Conservation (phyloP, 2,797 vertebrate species). For the Periparus ater region DNA sequence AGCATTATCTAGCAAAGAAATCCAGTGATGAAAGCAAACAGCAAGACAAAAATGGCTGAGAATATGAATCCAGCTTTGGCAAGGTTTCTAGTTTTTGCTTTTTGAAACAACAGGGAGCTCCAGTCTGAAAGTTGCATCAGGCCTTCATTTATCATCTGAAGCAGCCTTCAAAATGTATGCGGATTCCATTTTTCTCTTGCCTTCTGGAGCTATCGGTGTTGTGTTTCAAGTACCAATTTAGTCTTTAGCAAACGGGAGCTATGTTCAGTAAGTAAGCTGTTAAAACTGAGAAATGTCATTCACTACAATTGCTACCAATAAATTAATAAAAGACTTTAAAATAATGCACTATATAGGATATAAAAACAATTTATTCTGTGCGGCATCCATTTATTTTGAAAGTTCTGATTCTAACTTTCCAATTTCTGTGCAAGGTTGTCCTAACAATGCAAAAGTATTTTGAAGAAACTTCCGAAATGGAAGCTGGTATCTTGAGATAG, state of each 20-base stretch:
- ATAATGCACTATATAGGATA: not conserved
- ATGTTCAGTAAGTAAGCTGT: not conserved
- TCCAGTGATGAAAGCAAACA: not conserved
- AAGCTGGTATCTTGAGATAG: not conserved
- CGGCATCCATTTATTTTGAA: not conserved
- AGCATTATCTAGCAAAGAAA: not conserved
- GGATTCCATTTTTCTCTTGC: not conserved
- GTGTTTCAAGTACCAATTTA: not conserved
- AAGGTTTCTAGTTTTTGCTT: not conserved
- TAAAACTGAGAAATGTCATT: not conserved
- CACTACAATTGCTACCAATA: not conserved
- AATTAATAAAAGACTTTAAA: not conserved
- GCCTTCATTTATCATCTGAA: not conserved
- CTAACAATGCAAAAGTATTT: not conserved
- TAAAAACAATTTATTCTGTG: constrained; percentile 27
- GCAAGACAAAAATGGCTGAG: not conserved
- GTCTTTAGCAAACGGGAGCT: not conserved
- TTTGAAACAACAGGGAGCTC: not conserved
- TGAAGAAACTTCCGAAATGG: not conserved
- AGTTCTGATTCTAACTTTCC: not conserved
- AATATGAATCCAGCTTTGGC: not conserved
- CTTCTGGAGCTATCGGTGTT: not conserved
- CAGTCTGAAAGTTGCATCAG: not conserved
- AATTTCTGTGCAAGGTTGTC: not conserved
- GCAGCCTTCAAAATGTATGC: not conserved